Base-by-base conservation (phyloP, 1,140 invertebrate genomes). In the Eupeodes corollae region DNA sequence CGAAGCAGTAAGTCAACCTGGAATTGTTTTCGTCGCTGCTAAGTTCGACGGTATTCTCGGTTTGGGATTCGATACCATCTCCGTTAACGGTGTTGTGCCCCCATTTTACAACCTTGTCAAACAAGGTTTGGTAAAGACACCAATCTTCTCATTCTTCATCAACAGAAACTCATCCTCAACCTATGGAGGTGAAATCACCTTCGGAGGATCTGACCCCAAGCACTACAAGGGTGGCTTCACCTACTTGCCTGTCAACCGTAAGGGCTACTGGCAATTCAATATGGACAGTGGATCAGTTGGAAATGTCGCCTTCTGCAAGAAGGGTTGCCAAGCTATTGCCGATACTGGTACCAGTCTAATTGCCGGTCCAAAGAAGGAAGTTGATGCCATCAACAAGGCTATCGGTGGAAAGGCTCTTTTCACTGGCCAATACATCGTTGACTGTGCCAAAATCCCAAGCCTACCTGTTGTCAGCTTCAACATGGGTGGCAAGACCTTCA, bases 31-130 rank as follows among this genome's bases (percentile, higher is more conserved):
- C 72, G 83, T 94, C 6, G 88, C 88, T 51, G 91, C 91, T 41
- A 93, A 91, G 68, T 97, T 97, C 73, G 95, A 98, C 68, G 95
- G 96, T 49, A 95, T 96, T 57, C 74, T 96, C 37, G 92, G 92
- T 52, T 82, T 96, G 82, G 91, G 77, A 2, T 96, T 89, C 67
- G 72, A 77, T 48, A 77, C 73, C 26, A 98, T 99, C 60, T 77
- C 91, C 45, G 93, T 87, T 54, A 88, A 96, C 69, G 75, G 80
- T 46, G 91, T 98, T 16, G 70, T 74, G 26, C 91, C 95, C 0
- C 87, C 96, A 5, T 97, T 99, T 69, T 82, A 97, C 67, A 91
- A 87, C 59, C 93, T 98, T 84, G 74, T 94, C 19, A 70, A 79
- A 9, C 91, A 98, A 72, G 77, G 79, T 9, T 67, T 91, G 1